phyloP scores from a whole-genome alignment of 2,888 invertebrate genomes.

The Machimus rusticus region DNA sequence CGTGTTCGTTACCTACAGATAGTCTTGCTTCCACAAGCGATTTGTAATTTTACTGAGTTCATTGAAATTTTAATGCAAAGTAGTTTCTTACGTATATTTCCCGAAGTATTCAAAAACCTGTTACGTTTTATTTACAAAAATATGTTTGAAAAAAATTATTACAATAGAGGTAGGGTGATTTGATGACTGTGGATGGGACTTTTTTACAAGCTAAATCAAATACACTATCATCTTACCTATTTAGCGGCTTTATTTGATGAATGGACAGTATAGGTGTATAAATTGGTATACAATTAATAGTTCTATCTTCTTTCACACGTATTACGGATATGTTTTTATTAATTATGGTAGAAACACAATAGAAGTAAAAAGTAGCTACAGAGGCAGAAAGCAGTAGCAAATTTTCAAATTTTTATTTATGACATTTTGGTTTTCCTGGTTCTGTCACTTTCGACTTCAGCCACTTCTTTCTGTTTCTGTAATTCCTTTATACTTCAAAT shows the following conservation, averaged over 20 bases:
- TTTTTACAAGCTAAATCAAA: neutral
- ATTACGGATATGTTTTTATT: neutral
- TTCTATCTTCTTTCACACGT: neutral
- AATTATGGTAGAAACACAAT: neutral
- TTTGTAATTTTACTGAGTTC: neutral
- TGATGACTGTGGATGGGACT: neutral
- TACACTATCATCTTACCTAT: neutral
- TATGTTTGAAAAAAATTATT: neutral
- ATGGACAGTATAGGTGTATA: neutral
- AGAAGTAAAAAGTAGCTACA: neutral
- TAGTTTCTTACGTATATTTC: neutral
- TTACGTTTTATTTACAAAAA: neutral
- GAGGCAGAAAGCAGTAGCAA: neutral
- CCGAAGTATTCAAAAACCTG: neutral
- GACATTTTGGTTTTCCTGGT: neutral
- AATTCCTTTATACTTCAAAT: neutral
- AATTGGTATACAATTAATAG: neutral
- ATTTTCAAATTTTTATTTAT: neutral
- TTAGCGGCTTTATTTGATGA: neutral
- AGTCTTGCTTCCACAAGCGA: neutral
- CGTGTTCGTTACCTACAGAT: neutral
- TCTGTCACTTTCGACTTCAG: neutral
- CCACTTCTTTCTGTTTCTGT: neutral
- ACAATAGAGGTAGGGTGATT: neutral
- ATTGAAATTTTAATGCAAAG: neutral